These are phyloP conservation scores for Megaceryle torquata DNA, from an alignment of 2,113 vertebrate species.

Conservation along the genomic window DNA sequence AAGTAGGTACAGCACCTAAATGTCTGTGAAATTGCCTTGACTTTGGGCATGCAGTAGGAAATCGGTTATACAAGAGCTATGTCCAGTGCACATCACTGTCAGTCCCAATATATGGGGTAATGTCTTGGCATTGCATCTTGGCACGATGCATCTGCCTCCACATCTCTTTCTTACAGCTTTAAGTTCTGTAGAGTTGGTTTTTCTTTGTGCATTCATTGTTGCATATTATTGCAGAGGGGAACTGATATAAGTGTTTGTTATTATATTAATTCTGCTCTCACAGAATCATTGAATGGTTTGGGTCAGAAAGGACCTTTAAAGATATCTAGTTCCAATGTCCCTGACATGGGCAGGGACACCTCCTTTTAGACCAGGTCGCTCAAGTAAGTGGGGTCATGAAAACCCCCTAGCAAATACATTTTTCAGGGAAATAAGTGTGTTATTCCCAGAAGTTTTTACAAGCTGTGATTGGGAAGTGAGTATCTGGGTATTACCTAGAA, in stretches of 20 bases:
- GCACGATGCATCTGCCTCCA: not conserved
- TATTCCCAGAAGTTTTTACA: not conserved
- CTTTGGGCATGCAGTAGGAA: not conserved
- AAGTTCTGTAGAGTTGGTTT: not conserved
- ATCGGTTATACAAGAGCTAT: not conserved
- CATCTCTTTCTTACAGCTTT: not conserved
- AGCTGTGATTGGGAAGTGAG: not conserved
- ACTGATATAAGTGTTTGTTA: not conserved
- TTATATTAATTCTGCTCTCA: not conserved
- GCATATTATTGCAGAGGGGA: not conserved
- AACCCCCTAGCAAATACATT: not conserved
- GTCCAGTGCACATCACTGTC: not conserved
- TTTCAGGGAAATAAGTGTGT: not conserved
- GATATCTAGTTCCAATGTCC: no score
- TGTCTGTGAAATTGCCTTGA: not conserved
- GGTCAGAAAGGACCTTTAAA: no score
- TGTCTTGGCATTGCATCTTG: not conserved
- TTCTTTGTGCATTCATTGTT: fast-evolving
- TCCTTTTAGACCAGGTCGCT: no score
- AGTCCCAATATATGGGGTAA: fast-evolving
- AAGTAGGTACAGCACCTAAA: not conserved
- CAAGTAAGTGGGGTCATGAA: not conserved
- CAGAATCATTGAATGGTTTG: not conserved
- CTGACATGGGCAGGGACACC: no score
- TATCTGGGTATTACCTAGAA: not conserved